Base-by-base conservation (phyloP, 1,140 invertebrate genomes). In the Batillaria attramentaria region DNA sequence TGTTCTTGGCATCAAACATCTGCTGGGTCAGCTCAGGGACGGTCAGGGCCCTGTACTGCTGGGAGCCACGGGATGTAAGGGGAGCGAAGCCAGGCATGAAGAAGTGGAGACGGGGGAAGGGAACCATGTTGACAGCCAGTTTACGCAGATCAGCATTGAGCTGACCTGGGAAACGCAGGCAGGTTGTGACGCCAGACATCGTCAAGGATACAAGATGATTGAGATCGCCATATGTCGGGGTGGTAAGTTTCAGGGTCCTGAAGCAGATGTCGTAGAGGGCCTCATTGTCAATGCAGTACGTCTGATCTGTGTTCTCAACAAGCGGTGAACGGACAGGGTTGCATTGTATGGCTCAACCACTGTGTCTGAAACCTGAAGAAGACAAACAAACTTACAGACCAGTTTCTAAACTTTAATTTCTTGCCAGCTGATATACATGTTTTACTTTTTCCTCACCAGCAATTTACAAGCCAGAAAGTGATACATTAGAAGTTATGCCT, bases 71-170 rank as follows among this genome's bases (percentile, higher is more conserved):
- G 28, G 94, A 93, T 35, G 93, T 93, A 3, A 95, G 85, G 0
- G 94, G 94, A 80, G 94, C 94, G 86, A 95, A 95, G 16, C 95
- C 95, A 1, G 95, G 95, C 93, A 96, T 95, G 87, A 96, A 95
- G 92, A 96, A 96, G 86, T 96, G 95, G 0, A 96, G 91, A 54
- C 94, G 92, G 37, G 95, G 94, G 89, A 95, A 95, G 20, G 83
- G 86, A 1, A 87, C 87, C 94, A 95, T 95, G 87, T 97, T 96
- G 41, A 96, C 95, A 18, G 95, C 95, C 54, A 96, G 89, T 90
- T 96, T 97, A 8, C 95, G 91, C 37, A 97, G 91, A 92, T 97
- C 95, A 3, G 95, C 95, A 77, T 96, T 97, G 82, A 96, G 87
- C 88, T 96, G 95, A 81, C 96, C 95, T n/a, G 95, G 95, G 89